Evolutionary conservation across 2,113 vertebrate genomes (phyloP).

Genomic region (Vireo altiloquus): DNA sequence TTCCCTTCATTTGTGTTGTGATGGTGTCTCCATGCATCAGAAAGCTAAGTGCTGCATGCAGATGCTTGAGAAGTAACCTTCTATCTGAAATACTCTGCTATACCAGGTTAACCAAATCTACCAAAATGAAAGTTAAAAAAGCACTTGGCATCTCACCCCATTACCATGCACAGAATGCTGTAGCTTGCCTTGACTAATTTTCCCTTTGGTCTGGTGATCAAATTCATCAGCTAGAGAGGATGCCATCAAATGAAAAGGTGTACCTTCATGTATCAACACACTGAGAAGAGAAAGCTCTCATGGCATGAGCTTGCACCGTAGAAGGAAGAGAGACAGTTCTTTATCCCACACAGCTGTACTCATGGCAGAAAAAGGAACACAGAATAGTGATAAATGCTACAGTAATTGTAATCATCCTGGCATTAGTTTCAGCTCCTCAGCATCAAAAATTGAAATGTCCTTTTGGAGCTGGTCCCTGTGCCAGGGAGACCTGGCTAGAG

Average conservation of each 20-base stretch:
- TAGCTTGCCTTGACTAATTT: background rate
- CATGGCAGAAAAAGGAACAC: background rate
- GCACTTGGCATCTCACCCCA: background rate
- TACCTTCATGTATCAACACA: background rate
- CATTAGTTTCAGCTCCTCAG: rapidly evolving
- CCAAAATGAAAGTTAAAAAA: background rate
- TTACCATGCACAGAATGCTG: background rate
- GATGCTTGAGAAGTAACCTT: background rate
- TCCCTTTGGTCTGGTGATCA: background rate
- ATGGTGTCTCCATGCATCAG: background rate
- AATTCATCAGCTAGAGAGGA: background rate
- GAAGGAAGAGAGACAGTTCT: background rate
- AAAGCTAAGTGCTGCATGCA: background rate
- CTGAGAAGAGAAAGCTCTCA: background rate
- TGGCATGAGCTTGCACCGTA: rapidly evolving
- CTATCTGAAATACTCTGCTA: background rate
- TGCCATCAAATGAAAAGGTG: background rate
- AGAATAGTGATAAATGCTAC: background rate
- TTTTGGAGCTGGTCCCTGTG: background rate
- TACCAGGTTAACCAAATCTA: background rate
- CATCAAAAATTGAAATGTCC: background rate
- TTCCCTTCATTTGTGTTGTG: background rate
- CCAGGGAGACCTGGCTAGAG: background rate
- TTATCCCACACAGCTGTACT: background rate
- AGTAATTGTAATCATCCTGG: background rate